Base-by-base conservation (phyloP, 2,888 invertebrate genomes). In the Drosophila maculinotata region DNA sequence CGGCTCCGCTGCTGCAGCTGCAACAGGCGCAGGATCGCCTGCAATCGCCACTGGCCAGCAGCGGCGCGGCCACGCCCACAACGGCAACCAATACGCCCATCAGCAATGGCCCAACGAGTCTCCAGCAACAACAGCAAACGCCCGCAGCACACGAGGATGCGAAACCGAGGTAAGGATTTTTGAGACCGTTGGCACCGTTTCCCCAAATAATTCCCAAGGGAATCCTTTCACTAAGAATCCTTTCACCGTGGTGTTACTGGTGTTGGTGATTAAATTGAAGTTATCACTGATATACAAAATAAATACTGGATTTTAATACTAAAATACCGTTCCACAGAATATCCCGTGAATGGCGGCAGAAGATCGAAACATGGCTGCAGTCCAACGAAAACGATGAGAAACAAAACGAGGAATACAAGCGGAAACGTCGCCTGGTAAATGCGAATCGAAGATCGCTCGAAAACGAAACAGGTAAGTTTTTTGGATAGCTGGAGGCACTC, bases 351-450 rank as follows among this genome's bases (percentile, higher is more conserved):
- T 97, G 97, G 96, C 93, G 96, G 45, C 96, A 97, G 90, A 97
- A 97, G 91, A 97, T 97, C 87, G 97, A 97, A 91, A 96, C 96
- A 5, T 97, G 97, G 97, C 92, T 97, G 69, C 95, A 96, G 76
- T 96, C 96, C 59, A 97, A 96, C 92, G 96, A 96, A 89, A 95
- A 94, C 88, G 96, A 95, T 89, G 96, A 96, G 90, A 94, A 94
- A 83, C 93, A 94, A 74, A 94, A 93, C 70, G 95, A 95, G 76
- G 95, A 95, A 78, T 93, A 94, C 69, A 93, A 94, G 81, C 93
- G 94, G 81, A 93, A 94, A 88, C 93, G 94, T 81, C 93, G 95
- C 72, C 92, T 94, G 90, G 94, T 95, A 82, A 94, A 93, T 73
- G 95, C 95, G 70, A 90, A 88, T 92, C 92, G 96, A 91, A 93